Conservation (phyloP, 2,888 invertebrate species). For the Nomada fabriciana region DNA sequence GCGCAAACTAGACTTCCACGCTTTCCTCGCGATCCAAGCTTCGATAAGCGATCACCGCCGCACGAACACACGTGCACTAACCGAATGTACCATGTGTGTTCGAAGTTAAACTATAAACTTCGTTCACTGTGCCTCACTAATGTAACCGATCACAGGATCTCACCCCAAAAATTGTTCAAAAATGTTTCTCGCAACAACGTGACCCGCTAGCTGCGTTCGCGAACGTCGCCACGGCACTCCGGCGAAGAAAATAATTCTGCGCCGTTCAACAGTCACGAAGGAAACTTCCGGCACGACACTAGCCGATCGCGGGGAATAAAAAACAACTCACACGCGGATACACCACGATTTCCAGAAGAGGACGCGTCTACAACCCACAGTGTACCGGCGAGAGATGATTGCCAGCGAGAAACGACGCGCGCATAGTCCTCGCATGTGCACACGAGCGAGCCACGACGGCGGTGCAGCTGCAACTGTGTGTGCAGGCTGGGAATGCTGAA, state of each 20-base stretch:
- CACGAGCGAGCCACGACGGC: conserved; percentile 70
- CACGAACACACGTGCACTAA: conserved; percentile 31
- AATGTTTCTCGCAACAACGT: too few relatives aligned
- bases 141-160: neutral
- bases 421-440: conserved; percentile 69
- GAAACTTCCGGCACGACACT: conserved; percentile 19
- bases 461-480: conserved; percentile 82
- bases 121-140: neutral
- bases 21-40: conserved; percentile 59
- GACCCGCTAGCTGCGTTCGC: neutral
- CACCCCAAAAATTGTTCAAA: neutral
- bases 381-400: conserved; percentile 55
- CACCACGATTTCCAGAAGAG: conserved; percentile 32
- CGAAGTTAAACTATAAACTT: neutral
- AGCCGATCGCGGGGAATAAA: conserved; percentile 11
- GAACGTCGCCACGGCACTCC: neutral
- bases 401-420: conserved; percentile 61
- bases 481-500: conserved; percentile 80
- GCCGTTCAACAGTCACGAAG: neutral
- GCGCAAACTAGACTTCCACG: conserved; percentile 59
- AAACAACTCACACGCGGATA: conserved; percentile 34
- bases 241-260: neutral
- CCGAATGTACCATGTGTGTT: neutral
- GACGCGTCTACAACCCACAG: conserved; percentile 52
- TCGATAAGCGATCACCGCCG: conserved; percentile 13